Conservation (phyloP, 2,888 invertebrate genomes). For the Drosophila austrosaltans region DNA sequence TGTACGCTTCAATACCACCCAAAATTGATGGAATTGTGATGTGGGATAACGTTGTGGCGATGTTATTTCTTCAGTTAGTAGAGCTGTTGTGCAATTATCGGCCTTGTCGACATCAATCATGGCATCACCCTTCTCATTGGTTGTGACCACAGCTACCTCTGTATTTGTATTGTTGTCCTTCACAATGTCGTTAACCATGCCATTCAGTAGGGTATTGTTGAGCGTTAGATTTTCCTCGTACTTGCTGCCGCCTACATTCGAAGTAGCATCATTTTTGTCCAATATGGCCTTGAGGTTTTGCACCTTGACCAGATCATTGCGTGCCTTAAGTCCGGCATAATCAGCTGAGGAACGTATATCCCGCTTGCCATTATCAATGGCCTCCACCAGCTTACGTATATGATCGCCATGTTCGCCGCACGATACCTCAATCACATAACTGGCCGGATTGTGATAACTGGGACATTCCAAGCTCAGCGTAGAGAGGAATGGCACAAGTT, state of each 20-base stretch:
- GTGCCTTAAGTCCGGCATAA: slow-evolving; percentile 86
- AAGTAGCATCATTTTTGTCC: slow-evolving; percentile 85
- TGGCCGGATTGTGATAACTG: slow-evolving; percentile 98
- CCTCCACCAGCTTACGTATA: slow-evolving; percentile 91
- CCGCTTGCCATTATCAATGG: slow-evolving; percentile 92
- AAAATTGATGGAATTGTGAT: slow-evolving; percentile 92
- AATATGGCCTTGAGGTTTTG: slow-evolving; percentile 84
- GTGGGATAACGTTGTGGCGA: slow-evolving; percentile 92
- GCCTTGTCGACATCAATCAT: slow-evolving; percentile 86
- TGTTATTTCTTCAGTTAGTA: slow-evolving; percentile 87
- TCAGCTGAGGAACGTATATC: slow-evolving; percentile 90
- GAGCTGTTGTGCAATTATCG: slow-evolving; percentile 88
- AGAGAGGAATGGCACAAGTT: slow-evolving; percentile 92
- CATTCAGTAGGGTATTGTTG: slow-evolving; percentile 83
- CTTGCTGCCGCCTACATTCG: slow-evolving; percentile 80
- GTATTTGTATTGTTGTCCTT: slow-evolving; percentile 69
- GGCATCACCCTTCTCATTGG: slow-evolving; percentile 81
- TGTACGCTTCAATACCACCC: slow-evolving; percentile 93
- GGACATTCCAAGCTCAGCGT: slow-evolving; percentile 94
- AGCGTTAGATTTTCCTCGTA: slow-evolving; percentile 80
- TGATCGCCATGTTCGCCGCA: slow-evolving; percentile 98
- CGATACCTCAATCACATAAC: slow-evolving; percentile 97
- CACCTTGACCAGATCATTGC: slow-evolving; percentile 85
- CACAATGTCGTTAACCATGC: slow-evolving; percentile 87
- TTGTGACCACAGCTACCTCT: slow-evolving; percentile 56